A percentile compares a stretch with the other conserved stretches of the same genome.
Evolutionary conservation across 2,888 invertebrate genomes (phyloP).

Genomic region (Autographa gamma): DNA sequence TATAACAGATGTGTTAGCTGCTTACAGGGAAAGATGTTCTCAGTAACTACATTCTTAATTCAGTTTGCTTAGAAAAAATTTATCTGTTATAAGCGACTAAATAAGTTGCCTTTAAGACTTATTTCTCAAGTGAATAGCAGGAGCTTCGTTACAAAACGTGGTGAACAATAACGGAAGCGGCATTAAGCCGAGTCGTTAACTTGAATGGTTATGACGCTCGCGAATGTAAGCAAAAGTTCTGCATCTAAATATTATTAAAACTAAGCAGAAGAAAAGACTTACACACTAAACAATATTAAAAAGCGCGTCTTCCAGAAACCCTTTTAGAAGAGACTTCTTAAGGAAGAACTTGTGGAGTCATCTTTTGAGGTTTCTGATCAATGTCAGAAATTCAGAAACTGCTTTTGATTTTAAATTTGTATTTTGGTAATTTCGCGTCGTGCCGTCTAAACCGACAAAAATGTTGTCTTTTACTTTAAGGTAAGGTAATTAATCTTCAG

Average conservation of each 20-base stretch:
- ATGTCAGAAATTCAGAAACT: too few relatives aligned
- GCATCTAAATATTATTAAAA: slow-evolving; percentile 21
- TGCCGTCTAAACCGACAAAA: too few relatives aligned
- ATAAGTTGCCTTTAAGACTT: slow-evolving; percentile 12
- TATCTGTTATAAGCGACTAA: not conserved
- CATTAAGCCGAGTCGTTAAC: slow-evolving; percentile 36
- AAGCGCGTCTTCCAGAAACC: not conserved
- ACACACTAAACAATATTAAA: slow-evolving; percentile 18
- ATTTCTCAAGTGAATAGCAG: slow-evolving; percentile 17
- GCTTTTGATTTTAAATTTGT: not conserved
- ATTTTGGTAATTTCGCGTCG: not conserved
- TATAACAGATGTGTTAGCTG: not conserved
- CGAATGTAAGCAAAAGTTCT: slow-evolving; percentile 36
- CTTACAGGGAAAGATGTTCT: not conserved
- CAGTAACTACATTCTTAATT: not conserved
- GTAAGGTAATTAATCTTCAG: not conserved
- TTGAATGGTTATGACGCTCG: slow-evolving; percentile 28
- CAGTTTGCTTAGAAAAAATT: not conserved
- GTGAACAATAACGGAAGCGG: slow-evolving; percentile 29
- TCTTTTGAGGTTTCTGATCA: not conserved
- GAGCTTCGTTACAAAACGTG: slow-evolving; percentile 14
- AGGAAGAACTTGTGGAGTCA: not conserved
- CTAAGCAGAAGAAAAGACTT: slow-evolving; percentile 24
- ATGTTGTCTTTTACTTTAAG: not conserved
- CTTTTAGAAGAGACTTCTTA: not conserved